Evolutionary conservation across 2,113 vertebrate genomes (phyloP), one percentile per base, ranked within the genome.

Genomic region (Grammomys dolichurus): DNA sequence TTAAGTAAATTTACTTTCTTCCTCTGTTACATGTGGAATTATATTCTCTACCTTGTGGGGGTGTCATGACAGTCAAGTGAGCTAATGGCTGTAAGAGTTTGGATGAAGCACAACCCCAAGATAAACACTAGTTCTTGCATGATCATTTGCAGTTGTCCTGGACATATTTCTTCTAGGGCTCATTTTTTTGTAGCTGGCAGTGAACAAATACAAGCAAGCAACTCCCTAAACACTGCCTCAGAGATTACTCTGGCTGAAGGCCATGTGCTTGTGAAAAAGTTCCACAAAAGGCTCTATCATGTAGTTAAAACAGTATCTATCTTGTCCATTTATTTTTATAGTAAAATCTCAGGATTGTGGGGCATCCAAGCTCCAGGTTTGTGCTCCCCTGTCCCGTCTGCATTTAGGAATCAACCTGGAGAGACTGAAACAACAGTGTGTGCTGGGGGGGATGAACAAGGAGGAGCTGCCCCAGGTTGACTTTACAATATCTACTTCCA

Each of bases 141-240:
- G 75, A 60, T 90, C 86, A 78, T 96, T 94, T 87, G n/a, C 24
- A 56, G 19, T 48, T 93, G n/a, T 72, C 76, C 89, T 72, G 54
- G 33, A 14, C 86, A 43, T 75, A 24, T 70, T 97, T 95, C 60
- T 63, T 88, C 78, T 46, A 22, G 4, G 40, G 80, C 86, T 87
- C 46, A 82, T 77, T 97, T 72, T 80, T 93, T 96, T 96, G 94
- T 82, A 93, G 72, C 67, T 92, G 89, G 28, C 85, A 93, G 78
- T 80, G 77, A 92, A 91, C 75, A 94, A 84, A 97, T 69, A 85
- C 58, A 87, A 92, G 54, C 60, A 96, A 90, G 84, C 51, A 90
- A 72, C 60, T 81, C 93, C 65, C 78, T 91, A 65, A 94, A 94
- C 80, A 93, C 58, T 31, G 33, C 65, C 84, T 80, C 43, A 78